Percentiles rank a stretch among this genome's conserved stretches.
phyloP scores from a whole-genome alignment of 2,888 invertebrate genomes.

The Cacoxenus indagator region DNA sequence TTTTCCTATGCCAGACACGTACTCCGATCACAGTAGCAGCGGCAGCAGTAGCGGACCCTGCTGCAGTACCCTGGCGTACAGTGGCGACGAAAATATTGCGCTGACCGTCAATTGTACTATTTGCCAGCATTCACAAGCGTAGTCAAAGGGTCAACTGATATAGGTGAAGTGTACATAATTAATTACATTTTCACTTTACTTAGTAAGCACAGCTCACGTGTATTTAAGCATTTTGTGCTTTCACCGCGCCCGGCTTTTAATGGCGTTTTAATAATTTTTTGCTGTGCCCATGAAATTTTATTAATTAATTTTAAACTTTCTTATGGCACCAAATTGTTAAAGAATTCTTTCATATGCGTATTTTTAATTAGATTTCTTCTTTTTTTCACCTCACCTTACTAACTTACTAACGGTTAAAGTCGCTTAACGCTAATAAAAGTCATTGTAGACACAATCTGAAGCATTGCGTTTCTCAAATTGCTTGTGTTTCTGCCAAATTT shows the following conservation, averaged over 20 bases:
- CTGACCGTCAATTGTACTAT: background rate
- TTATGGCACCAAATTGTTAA: no score
- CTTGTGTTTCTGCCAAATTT: background rate
- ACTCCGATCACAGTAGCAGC: background rate
- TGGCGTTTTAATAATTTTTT: no score
- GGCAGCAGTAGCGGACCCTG: background rate
- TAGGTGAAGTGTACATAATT: background rate
- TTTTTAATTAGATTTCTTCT: background rate
- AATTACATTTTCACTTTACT: background rate
- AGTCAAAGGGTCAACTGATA: background rate
- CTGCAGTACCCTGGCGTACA: background rate
- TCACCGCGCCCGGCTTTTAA: background rate
- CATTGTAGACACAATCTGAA: background rate
- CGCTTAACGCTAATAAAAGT: no score
- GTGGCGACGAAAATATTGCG: slow-evolving; percentile 26
- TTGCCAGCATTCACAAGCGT: background rate
- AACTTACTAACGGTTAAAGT: no score
- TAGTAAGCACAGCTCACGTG: background rate
- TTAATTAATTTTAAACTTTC: no score
- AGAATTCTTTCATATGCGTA: no score
- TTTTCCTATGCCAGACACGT: background rate
- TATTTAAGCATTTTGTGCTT: no score
- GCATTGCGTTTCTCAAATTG: background rate
- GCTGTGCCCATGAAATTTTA: no score
- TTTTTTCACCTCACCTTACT: no score